Evolutionary conservation across 2,113 vertebrate genomes (phyloP).

Genomic region (Synodontis membranacea): DNA sequence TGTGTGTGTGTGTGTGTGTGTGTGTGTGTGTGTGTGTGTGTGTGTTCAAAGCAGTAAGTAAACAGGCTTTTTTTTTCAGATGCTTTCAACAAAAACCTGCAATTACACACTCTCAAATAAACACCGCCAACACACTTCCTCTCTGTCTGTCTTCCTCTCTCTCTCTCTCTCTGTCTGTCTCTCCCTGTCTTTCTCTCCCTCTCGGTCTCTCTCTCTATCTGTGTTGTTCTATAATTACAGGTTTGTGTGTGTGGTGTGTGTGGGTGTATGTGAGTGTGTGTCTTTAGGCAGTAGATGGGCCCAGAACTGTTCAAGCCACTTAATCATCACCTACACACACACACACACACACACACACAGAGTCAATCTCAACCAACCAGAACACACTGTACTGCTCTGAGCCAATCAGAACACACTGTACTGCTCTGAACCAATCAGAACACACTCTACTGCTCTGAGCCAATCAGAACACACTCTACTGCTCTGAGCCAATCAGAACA

Average conservation of each 20-base stretch:
- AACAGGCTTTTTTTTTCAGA: conserved; percentile 30
- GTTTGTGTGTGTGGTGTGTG: conserved; percentile 24
- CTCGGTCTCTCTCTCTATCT: not conserved
- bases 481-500: not conserved
- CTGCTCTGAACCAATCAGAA: not conserved
- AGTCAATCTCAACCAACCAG: not conserved
- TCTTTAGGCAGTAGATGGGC: not conserved
- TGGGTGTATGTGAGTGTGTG: conserved; percentile 1
- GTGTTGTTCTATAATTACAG: not conserved
- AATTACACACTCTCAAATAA: conserved; percentile 32
- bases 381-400: not conserved
- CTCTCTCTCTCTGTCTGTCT: not conserved
- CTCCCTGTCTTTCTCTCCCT: not conserved
- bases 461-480: not conserved
- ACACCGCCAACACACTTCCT: conserved; percentile 22
- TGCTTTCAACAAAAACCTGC: conserved; percentile 13
- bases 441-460: not conserved
- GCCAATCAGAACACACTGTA: not conserved
- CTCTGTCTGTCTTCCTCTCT: not conserved
- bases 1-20: conserved; percentile 7
- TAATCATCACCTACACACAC: conserved; percentile 24
- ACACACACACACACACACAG: conserved; percentile 21
- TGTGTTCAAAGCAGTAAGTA: conserved; percentile 29
- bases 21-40: conserved; percentile 31
- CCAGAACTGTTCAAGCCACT: conserved; percentile 18